A percentile compares a stretch with the other conserved stretches of the same genome.
phyloP scores from a whole-genome alignment of 2,113 vertebrate genomes.

The Guaruba guarouba region DNA sequence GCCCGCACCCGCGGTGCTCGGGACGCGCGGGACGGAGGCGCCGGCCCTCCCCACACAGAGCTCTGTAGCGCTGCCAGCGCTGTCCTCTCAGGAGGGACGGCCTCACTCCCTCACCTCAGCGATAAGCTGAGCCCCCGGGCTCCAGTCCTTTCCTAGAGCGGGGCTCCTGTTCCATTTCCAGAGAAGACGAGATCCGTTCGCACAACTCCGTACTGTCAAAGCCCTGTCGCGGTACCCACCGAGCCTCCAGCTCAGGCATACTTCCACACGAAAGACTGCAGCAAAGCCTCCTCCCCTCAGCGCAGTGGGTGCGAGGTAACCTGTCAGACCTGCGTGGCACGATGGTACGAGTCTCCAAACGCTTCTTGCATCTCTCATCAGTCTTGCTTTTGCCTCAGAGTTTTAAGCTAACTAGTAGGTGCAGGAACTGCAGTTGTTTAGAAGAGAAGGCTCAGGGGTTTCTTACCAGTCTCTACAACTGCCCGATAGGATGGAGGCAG shows the following conservation, averaged over 20 bases:
- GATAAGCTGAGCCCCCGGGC: neutral
- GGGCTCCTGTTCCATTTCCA: too few species aligned
- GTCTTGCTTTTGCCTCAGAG: neutral
- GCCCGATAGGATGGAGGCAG: neutral
- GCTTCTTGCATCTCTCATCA: neutral
- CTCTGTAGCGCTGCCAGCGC: fast-evolving
- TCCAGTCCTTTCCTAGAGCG: too few species aligned
- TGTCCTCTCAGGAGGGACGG: neutral
- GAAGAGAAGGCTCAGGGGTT: neutral
- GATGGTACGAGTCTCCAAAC: fast-evolving
- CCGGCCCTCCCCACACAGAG: fast-evolving
- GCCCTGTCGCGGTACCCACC: fast-evolving
- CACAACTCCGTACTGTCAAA: fast-evolving
- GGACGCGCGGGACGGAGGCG: fast-evolving
- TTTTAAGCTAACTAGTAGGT: neutral
- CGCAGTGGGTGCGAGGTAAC: neutral
- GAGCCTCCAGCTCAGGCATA: fast-evolving
- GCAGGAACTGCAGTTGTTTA: neutral
- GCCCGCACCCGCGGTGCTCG: too few species aligned
- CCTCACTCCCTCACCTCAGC: fast-evolving
- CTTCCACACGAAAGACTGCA: neutral
- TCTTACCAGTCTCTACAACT: neutral
- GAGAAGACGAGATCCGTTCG: too few species aligned
- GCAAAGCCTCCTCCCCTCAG: neutral
- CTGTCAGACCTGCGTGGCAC: fast-evolving